Evolutionary conservation across 2,113 vertebrate species (phyloP).

Genomic region (Gymnarchus niloticus): DNA sequence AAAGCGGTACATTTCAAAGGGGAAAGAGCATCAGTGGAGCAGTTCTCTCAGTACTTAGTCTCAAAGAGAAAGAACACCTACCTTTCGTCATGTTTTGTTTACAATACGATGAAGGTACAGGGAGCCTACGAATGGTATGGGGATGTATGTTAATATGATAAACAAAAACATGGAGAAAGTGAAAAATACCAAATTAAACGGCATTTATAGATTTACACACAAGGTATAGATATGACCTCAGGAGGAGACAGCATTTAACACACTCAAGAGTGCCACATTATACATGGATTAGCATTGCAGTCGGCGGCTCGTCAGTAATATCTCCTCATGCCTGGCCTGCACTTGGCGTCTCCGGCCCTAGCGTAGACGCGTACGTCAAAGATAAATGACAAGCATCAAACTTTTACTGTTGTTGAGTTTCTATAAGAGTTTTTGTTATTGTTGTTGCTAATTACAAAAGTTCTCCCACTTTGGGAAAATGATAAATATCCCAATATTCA

Average conservation of each 20-base stretch:
- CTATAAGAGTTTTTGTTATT: no score
- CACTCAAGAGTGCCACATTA: neutral
- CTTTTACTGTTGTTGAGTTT: no score
- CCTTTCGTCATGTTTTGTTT: slow-evolving; percentile 15
- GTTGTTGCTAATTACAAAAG: no score
- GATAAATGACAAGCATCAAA: no score
- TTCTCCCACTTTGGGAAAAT: no score
- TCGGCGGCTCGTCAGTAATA: neutral
- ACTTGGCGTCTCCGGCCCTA: no score
- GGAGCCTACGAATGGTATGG: slow-evolving; percentile 21
- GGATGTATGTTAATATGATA: slow-evolving; percentile 8
- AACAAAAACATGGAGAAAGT: neutral
- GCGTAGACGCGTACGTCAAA: no score
- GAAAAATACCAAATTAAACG: neutral
- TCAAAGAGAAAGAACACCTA: slow-evolving; percentile 10
- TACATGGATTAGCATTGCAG: neutral
- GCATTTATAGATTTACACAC: neutral
- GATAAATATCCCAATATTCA: no score
- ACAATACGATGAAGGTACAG: slow-evolving; percentile 17
- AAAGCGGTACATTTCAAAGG: neutral
- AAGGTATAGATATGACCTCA: neutral
- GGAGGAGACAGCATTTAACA: neutral
- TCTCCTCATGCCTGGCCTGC: no score
- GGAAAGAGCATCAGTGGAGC: neutral
- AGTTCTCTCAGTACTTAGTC: neutral